Evolutionary conservation across 1,140 invertebrate species (phyloP), one percentile per base, ranked within the genome.

Genomic region (Aleiodes sp.): DNA sequence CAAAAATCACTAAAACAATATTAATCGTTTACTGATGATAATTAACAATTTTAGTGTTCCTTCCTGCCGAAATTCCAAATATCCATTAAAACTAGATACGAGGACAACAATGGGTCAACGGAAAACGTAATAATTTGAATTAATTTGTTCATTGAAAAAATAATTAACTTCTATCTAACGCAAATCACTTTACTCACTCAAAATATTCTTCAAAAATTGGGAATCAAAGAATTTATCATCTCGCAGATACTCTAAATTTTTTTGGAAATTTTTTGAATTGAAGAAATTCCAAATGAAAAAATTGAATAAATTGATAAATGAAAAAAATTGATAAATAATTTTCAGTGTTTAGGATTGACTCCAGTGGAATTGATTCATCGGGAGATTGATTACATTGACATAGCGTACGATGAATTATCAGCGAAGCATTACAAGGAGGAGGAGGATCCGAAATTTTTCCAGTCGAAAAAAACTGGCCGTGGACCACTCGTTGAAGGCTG

Each of bases 111-210:
- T 89, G 96, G 96, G 37, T 90, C 88, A 21, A 92, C 90, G 68
- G 94, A 96, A 80, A 98, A 97, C 90, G 94, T 96, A 90, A 92
- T n/a, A n/a, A n/a, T n/a, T n/a, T n/a, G n/a, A n/a, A n/a, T n/a
- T n/a, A n/a, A n/a, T n/a, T n/a, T n/a, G n/a, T n/a, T n/a, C n/a
- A n/a, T n/a, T n/a, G n/a, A n/a, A n/a, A n/a, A n/a, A n/a, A n/a
- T n/a, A n/a, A n/a, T n/a, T n/a, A n/a, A n/a, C n/a, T n/a, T n/a
- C n/a, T n/a, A n/a, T n/a, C n/a, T n/a, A n/a, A n/a, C n/a, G n/a
- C n/a, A n/a, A n/a, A n/a, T n/a, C n/a, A n/a, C n/a, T n/a, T n/a
- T n/a, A n/a, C n/a, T n/a, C n/a, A n/a, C n/a, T n/a, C n/a, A n/a
- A n/a, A n/a, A n/a, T n/a, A n/a, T n/a, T n/a, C n/a, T n/a, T n/a